These are phyloP conservation scores for Champsocephalus gunnari DNA, from an alignment of 2,797 vertebrate species.

Conservation along the genomic window DNA sequence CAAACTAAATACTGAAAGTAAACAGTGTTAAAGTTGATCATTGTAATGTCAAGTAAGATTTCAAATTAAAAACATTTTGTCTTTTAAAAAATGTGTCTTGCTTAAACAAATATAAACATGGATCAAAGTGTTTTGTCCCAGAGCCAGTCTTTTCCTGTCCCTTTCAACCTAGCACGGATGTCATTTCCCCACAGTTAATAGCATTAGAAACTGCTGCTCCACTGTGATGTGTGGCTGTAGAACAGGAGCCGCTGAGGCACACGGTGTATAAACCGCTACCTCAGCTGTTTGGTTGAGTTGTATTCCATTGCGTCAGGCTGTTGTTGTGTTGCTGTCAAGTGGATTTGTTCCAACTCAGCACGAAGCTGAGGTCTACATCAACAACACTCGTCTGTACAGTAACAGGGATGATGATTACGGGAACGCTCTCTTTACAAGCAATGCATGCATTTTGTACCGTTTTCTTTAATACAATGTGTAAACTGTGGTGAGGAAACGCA, in stretches of 20 bases:
- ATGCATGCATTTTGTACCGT: neutral
- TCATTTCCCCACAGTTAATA: conserved; percentile 34
- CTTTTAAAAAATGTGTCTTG: neutral
- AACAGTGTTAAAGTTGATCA: neutral
- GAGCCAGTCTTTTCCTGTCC: neutral
- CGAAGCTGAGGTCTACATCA: conserved; percentile 14
- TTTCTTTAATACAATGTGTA: conserved; percentile 2
- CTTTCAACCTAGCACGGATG: neutral
- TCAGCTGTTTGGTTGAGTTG: conserved; percentile 44
- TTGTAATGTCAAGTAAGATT: neutral
- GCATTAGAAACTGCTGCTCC: conserved; percentile 13
- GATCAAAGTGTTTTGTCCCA: neutral
- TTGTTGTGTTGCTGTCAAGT: conserved; percentile 63
- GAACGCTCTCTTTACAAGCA: neutral
- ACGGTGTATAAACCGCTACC: conserved; percentile 27
- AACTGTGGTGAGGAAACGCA: conserved; percentile 23
- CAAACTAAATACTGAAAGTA: neutral
- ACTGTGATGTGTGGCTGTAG: conserved; percentile 2
- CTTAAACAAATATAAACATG: neutral
- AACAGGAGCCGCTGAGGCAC: conserved; percentile 24
- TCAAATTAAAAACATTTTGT: neutral
- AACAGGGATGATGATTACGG: neutral
- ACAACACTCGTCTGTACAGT: neutral
- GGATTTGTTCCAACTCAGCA: conserved; percentile 63
- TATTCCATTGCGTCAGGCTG: conserved; percentile 75